Conservation (phyloP, 2,113 vertebrate species). For the Apodemus speciosus region DNA sequence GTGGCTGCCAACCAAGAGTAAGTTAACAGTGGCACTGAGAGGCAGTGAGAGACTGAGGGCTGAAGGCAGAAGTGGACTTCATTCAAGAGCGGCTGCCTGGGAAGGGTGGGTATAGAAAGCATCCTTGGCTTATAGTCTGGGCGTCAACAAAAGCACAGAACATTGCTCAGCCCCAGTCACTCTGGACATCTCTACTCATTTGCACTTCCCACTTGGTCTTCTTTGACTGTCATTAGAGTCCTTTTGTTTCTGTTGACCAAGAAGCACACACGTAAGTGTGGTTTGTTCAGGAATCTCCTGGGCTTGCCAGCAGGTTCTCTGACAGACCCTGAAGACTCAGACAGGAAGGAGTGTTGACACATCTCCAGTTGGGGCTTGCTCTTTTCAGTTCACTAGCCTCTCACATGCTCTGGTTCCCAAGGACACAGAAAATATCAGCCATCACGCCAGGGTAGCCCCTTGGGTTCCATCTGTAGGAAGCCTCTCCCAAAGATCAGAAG, state of each 20-base stretch:
- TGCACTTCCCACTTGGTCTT: slow-evolving; percentile 20
- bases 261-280: slow-evolving; percentile 17
- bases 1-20: not conserved
- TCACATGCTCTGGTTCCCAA: not conserved
- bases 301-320: slow-evolving; percentile 18
- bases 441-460: not conserved
- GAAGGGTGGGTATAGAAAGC: not conserved
- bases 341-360: not conserved
- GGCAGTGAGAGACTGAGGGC: not conserved
- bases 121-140: not conserved
- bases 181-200: not conserved
- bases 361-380: not conserved
- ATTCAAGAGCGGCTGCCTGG: too few relatives aligned
- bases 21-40: not conserved
- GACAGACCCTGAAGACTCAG: slow-evolving; percentile 33
- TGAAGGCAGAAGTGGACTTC: not conserved
- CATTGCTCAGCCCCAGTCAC: slow-evolving; percentile 31
- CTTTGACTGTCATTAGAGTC: slow-evolving; percentile 10
- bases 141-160: not conserved
- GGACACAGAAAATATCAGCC: not conserved
- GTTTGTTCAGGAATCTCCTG: slow-evolving; percentile 12
- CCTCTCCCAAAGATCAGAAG: slow-evolving; percentile 57
- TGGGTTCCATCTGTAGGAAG: slow-evolving; percentile 60
- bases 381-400: not conserved
- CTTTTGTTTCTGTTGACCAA: slow-evolving; percentile 33